A percentile compares a stretch with the other conserved stretches of the same genome.
These are phyloP conservation scores for Mesocricetus auratus DNA, from an alignment of 2,113 vertebrate species.

Conservation along the genomic window DNA sequence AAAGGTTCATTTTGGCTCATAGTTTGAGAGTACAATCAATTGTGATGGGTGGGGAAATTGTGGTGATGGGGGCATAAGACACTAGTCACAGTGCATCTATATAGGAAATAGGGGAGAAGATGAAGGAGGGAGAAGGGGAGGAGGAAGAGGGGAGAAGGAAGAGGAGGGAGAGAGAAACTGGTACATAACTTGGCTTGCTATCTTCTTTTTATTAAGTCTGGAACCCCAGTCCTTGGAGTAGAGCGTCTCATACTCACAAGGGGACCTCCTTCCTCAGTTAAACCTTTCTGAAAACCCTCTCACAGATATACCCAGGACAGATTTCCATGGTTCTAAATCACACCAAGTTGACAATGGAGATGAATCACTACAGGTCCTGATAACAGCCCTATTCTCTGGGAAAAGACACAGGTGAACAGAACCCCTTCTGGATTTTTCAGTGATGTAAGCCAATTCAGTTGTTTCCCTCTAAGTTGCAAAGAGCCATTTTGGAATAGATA, in stretches of 20 bases:
- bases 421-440: not conserved
- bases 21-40: not conserved
- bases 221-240: not conserved
- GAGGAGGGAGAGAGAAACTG: not conserved
- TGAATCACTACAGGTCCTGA: not conserved
- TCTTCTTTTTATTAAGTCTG: not conserved
- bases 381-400: not conserved
- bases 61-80: not conserved
- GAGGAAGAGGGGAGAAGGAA: too few relatives aligned
- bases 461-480: not conserved
- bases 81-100: not conserved
- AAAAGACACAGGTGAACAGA: constrained; percentile 28
- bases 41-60: not conserved
- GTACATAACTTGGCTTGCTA: not conserved
- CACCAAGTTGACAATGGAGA: not conserved
- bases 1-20: not conserved
- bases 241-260: not conserved
- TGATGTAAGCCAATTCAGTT: not conserved
- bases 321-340: not conserved
- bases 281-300: not conserved
- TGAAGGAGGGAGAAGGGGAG: too few relatives aligned
- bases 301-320: not conserved
- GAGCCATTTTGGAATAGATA: not conserved
- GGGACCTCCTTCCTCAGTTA: not conserved
- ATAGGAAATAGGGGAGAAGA: not conserved